Evolutionary conservation across 2,888 invertebrate genomes (phyloP), one percentile per base, ranked within the genome.

Genomic region (Callyntrura sp.): DNA sequence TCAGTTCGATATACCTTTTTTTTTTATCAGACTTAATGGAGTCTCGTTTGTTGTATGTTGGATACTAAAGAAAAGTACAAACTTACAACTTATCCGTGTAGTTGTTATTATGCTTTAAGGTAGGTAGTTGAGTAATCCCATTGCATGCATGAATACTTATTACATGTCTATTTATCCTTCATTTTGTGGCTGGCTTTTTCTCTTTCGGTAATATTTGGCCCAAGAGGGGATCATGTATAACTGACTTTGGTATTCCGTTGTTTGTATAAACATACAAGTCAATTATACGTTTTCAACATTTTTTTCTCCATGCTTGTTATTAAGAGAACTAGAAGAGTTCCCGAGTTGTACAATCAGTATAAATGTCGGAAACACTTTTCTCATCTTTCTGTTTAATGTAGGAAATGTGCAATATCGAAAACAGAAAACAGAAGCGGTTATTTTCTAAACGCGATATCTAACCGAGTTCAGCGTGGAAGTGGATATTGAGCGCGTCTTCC

Each of bases 11-110:
- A 8, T n/a, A n/a, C n/a, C 48, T 11, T 25, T 20, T 28, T 83
- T 68, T 65, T 68, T 65, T 68, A 68, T 23, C 88, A 88, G 82
- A 88, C 88, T 73, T 17, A 28, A 82, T 68, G 87, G 87, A 88
- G 87, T 87, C n/a, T n/a, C 86, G 48, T 68, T 57, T 78, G 62
- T 62, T 55, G 45, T 78, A n/a, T 23, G 2, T 60, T 60, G 81
- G 43, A 23, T 17, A 57, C 48, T 25, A 62, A 83, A 51, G 25
- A 20, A 62, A 17, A 68, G 57, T 8, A 57, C 1, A 70, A 35
- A 35, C n/a, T 57, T 28, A 79, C 5, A 57, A 8, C 5, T 45
- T 45, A 45, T 45, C 6, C 45, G 11, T 45, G 45, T 23, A 82
- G 62, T 35, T 62, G 48, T 48, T 73, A 11, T 43, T 73, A n/a